Evolutionary conservation across 2,113 vertebrate species (phyloP), one percentile per base, ranked within the genome.

Genomic region (Thomomys bottae): DNA sequence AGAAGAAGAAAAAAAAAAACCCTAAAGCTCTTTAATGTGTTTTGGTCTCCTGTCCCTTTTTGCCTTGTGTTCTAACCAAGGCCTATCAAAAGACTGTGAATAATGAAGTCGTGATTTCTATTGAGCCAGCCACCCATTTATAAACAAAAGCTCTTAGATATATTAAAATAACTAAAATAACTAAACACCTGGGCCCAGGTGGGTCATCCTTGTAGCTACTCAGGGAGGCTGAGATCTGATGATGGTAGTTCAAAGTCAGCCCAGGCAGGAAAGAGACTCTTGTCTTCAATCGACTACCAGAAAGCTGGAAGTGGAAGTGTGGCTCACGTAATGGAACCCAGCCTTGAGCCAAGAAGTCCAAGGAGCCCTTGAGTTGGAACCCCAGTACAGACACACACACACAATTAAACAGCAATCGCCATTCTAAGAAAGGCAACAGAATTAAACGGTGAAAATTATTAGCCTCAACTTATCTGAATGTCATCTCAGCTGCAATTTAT

Each of bases 401-500:
- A 14, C 49, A 54, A 54, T 54, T 54, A 54, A 54, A 15, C 49
- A 54, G 18, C 49, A 54, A 54, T 54, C 49, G 96, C 97, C 94
- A 84, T 97, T 93, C 90, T 82, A 83, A 91, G 95, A 94, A 73
- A 95, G 89, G 95, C 78, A 96, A 93, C 61, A 70, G 90, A 85
- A 95, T 94, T 94, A 96, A 95, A 97, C 95, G 94, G 94, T 96
- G 95, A 94, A 97, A 97, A 97, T 96, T 92, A 94, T 96, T 96
- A 97, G 87, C 96, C 90, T 95, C 96, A 92, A 87, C 96, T 97
- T 97, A 97, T 96, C 93, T 96, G 96, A 98, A 97, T 97, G 97
- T 97, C 94, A 91, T 94, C 95, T 88, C 79, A 40, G 92, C 93
- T 94, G 82, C 96, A 93, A 92, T 95, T 97, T 96, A 95, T 97